Conservation (phyloP, 2,888 invertebrate genomes). For the Dynastes grantii region DNA sequence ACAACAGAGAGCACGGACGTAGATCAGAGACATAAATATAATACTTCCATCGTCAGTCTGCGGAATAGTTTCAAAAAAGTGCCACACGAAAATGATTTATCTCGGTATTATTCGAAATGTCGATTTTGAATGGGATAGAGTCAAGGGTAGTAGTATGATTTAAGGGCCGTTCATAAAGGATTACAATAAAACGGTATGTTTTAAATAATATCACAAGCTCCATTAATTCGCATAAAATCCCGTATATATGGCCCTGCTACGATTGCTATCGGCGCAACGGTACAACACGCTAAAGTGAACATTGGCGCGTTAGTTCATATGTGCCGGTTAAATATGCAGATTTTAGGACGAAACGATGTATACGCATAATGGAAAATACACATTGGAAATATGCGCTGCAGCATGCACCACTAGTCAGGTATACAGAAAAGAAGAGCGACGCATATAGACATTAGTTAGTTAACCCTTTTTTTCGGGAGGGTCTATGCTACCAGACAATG, state of each 20-base stretch:
- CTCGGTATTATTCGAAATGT: conserved; percentile 44
- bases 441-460: conserved; percentile 54
- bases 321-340: conserved; percentile 65
- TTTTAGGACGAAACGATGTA: conserved; percentile 62
- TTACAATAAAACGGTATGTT: conserved; percentile 55
- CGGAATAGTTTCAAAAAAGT: conserved; percentile 41
- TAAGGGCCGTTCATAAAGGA: conserved; percentile 57
- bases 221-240: conserved; percentile 69
- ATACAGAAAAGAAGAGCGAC: conserved; percentile 56
- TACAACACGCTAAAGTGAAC: conserved; percentile 59
- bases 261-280: conserved; percentile 54
- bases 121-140: conserved; percentile 48
- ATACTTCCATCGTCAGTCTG: conserved; percentile 25
- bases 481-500: conserved; percentile 64
- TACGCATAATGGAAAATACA: conserved; percentile 60
- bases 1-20: conserved; percentile 18
- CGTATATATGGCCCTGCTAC: conserved; percentile 56
- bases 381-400: conserved; percentile 59
- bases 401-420: conserved; percentile 69
- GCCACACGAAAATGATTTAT: conserved; percentile 49
- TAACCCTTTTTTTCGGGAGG: conserved; percentile 48
- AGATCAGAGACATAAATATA: conserved; percentile 45
- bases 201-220: conserved; percentile 68
- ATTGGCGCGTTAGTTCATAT: conserved; percentile 58
- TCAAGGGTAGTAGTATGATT: conserved; percentile 58